phyloP scores from a whole-genome alignment of 2,888 invertebrate species.

The Blastobasis lacticolella region DNA sequence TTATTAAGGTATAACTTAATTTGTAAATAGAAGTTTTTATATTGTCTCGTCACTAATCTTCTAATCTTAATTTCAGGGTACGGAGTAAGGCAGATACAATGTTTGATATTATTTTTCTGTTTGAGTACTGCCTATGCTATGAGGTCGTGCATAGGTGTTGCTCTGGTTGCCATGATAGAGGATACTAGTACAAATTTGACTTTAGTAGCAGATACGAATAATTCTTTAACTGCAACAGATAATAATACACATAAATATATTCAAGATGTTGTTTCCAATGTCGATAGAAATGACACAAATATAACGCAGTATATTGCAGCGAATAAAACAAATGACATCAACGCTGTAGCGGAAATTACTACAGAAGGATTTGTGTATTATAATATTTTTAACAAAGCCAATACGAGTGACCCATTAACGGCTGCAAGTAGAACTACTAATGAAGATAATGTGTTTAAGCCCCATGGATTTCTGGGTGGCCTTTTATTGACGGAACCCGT shows the following conservation, averaged over 20 bases:
- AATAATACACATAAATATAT: neutral
- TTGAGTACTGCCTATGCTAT: slow-evolving; percentile 76
- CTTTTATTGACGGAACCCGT: slow-evolving; percentile 42
- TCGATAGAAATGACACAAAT: neutral
- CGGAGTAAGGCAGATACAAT: slow-evolving; percentile 74
- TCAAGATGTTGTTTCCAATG: neutral
- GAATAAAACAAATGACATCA: neutral
- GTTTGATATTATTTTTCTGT: slow-evolving; percentile 71
- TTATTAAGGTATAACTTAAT: neutral
- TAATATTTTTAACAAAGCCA: too few species aligned
- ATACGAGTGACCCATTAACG: too few species aligned
- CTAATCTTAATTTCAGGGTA: slow-evolving; percentile 29
- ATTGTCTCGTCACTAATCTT: neutral
- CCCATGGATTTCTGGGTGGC: slow-evolving; percentile 27
- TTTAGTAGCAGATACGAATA: neutral
- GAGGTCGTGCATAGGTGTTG: slow-evolving; percentile 78
- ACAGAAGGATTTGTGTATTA: too few species aligned
- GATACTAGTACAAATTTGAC: neutral
- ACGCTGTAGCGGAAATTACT: neutral
- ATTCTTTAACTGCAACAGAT: neutral
- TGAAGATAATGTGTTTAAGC: slow-evolving; percentile 11
- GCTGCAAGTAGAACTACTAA: neutral
- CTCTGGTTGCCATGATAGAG: slow-evolving; percentile 76
- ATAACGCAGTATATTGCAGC: neutral
- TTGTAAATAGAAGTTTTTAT: neutral